Percentiles rank a stretch among this genome's conserved stretches.
These are phyloP conservation scores for Drosophila mayri DNA, from an alignment of 1,140 invertebrate genomes.

Conservation along the genomic window DNA sequence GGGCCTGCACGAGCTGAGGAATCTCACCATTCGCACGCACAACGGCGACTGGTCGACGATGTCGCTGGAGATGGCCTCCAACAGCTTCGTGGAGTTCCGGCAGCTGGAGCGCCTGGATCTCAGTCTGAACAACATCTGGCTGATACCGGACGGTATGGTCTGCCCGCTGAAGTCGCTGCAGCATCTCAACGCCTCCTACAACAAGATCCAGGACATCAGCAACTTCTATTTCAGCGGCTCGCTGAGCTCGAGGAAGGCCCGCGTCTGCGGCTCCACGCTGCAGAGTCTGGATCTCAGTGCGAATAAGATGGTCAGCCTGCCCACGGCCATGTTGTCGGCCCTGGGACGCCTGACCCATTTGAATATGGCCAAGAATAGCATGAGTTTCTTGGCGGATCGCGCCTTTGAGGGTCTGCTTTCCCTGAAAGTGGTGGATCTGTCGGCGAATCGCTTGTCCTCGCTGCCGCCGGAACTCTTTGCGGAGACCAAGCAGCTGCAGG, in stretches of 20 bases:
- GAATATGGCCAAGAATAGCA: conserved; percentile 89
- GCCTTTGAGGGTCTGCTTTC: conserved; percentile 92
- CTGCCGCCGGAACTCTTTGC: conserved; percentile 93
- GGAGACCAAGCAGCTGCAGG: conserved; percentile 91
- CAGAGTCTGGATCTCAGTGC: conserved; percentile 91
- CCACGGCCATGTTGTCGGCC: conserved; percentile 90
- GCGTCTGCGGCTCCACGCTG: conserved; percentile 89
- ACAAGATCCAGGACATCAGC: conserved; percentile 91
- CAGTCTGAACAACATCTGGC: conserved; percentile 94
- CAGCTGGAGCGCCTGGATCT: conserved; percentile 93
- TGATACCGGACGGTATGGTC: conserved; percentile 92
- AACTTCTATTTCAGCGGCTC: conserved; percentile 90
- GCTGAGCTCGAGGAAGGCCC: conserved; percentile 87
- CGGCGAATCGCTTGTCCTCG: conserved; percentile 92
- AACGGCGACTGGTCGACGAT: conserved; percentile 95
- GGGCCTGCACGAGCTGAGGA: conserved; percentile 91
- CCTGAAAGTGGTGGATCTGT: conserved; percentile 91
- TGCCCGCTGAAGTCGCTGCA: conserved; percentile 92
- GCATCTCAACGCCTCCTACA: conserved; percentile 92
- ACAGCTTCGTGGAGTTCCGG: conserved; percentile 90
- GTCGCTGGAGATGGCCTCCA: conserved; percentile 91
- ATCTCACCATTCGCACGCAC: conserved; percentile 94
- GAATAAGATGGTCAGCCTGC: conserved; percentile 93
- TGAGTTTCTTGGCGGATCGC: conserved; percentile 92
- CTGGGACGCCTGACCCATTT: conserved; percentile 88